These are phyloP conservation scores for Apus apus DNA, from an alignment of 2,113 vertebrate species.

Conservation along the genomic window DNA sequence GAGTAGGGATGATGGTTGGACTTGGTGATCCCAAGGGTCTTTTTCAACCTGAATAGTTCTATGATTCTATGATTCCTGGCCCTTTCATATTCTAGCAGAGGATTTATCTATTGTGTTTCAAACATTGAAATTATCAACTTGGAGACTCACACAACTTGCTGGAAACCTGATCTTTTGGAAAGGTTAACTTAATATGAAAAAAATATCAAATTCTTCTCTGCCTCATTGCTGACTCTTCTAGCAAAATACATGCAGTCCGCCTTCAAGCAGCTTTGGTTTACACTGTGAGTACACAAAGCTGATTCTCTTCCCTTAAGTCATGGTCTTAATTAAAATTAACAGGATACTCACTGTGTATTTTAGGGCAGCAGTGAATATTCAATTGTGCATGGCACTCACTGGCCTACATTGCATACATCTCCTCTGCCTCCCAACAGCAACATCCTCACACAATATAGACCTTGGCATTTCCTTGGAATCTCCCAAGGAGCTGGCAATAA, in stretches of 20 bases:
- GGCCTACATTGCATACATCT: rapidly evolving
- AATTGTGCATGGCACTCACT: neutral
- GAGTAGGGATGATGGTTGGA: too few relatives aligned
- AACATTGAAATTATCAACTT: neutral
- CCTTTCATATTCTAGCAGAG: neutral
- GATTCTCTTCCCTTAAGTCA: neutral
- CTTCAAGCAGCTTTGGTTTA: neutral
- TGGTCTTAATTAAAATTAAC: slow-evolving; percentile 10
- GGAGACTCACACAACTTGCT: neutral
- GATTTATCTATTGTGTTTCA: neutral
- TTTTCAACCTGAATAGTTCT: too few relatives aligned
- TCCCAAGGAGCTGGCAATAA: neutral
- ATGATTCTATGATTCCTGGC: neutral
- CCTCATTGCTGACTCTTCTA: neutral
- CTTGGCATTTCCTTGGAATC: neutral
- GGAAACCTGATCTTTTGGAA: neutral
- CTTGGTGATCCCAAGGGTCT: too few relatives aligned
- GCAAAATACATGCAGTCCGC: neutral
- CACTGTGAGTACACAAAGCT: neutral
- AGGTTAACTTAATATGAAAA: neutral
- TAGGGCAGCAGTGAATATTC: neutral
- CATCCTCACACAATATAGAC: neutral
- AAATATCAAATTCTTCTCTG: neutral
- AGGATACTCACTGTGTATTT: neutral
- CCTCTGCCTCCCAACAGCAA: neutral